These are phyloP conservation scores for Amblyjoppa fuscipennis DNA, from an alignment of 2,888 invertebrate species.

Conservation along the genomic window DNA sequence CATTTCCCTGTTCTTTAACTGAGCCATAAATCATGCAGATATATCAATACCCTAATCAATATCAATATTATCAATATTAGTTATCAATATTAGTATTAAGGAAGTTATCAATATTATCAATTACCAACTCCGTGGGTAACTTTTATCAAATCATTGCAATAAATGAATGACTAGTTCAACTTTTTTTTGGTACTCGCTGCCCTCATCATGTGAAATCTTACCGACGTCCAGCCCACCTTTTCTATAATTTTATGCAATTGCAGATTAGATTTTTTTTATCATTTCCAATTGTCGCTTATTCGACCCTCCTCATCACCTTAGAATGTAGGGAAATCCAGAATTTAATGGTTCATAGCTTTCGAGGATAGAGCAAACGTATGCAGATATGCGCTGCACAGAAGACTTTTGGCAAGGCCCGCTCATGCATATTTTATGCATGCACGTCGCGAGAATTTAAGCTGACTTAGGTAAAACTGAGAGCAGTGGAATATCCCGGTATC, in stretches of 20 bases:
- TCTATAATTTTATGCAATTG: neutral
- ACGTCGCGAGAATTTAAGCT: conserved; percentile 62
- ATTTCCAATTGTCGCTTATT: conserved; percentile 10
- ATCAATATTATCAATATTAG: neutral
- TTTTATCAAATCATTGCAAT: neutral
- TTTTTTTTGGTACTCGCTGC: neutral
- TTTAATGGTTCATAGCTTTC: conserved; percentile 63
- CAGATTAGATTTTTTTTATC: conserved; percentile 1
- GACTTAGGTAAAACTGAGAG: conserved; percentile 50
- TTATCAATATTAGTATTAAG: neutral
- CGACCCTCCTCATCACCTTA: conserved; percentile 35
- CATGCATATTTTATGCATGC: conserved; percentile 65
- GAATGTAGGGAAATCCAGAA: conserved; percentile 61
- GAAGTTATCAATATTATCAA: neutral
- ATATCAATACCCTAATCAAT: neutral
- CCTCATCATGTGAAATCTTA: neutral
- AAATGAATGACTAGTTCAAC: neutral
- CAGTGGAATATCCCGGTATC: conserved; percentile 33
- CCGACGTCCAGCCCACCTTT: neutral
- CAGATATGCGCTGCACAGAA: conserved; percentile 51
- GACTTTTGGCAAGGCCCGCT: conserved; percentile 63
- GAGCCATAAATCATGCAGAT: neutral
- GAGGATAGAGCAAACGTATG: conserved; percentile 59
- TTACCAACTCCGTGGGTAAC: neutral
- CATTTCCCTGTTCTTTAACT: too few relatives aligned